phyloP scores from a whole-genome alignment of 2,888 invertebrate species.

The Phortica magna region DNA sequence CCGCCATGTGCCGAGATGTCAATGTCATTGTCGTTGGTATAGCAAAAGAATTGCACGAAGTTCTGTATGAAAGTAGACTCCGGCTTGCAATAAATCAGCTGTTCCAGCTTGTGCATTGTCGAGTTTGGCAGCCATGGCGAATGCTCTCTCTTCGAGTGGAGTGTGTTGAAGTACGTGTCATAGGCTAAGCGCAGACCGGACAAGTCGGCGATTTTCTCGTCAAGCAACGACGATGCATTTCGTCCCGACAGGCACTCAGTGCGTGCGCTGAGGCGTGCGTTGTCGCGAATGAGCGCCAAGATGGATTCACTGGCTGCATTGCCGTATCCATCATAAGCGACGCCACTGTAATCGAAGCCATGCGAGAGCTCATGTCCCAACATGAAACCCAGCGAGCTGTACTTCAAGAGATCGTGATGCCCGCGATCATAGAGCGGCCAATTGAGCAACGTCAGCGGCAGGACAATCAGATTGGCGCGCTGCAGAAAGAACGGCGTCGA shows the following conservation, averaged over 20 bases:
- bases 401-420: constrained; percentile 48
- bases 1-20: constrained; percentile 47
- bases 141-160: background rate
- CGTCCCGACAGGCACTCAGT: constrained; percentile 42
- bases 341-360: constrained; percentile 53
- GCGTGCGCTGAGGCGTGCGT: constrained; percentile 37
- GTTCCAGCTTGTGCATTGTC: background rate
- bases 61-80: constrained; percentile 50
- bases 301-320: constrained; percentile 28
- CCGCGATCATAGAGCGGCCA: constrained; percentile 49
- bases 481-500: constrained; percentile 50
- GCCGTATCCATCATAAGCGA: constrained; percentile 35
- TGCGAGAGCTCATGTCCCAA: constrained; percentile 56
- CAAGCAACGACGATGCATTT: constrained; percentile 37
- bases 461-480: constrained; percentile 44
- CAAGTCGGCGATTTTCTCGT: constrained; percentile 56
- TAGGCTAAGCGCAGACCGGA: constrained; percentile 54
- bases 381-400: constrained; percentile 53
- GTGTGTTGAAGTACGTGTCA: constrained; percentile 45
- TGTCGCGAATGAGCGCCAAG: constrained; percentile 37
- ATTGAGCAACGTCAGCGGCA: constrained; percentile 50
- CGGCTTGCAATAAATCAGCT: background rate
- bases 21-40: constrained; percentile 28
- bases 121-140: background rate
- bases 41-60: constrained; percentile 58